A percentile compares a stretch with the other conserved stretches of the same genome.
Conservation (phyloP, 2,113 vertebrate species). For the Rhea pennata region DNA sequence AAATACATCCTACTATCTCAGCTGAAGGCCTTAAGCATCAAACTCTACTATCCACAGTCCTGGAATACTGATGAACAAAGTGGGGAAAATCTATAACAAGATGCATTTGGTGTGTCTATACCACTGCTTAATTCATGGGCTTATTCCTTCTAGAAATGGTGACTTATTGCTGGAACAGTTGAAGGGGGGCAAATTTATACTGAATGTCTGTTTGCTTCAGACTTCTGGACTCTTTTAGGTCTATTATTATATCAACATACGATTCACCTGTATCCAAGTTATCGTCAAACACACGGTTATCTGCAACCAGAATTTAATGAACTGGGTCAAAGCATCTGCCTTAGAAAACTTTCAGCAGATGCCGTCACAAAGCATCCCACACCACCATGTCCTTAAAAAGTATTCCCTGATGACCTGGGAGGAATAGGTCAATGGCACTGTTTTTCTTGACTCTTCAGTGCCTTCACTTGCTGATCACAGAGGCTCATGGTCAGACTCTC, state of each 20-base stretch:
- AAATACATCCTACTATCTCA: too few species aligned
- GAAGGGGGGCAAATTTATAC: neutral
- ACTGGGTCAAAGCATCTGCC: neutral
- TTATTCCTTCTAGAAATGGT: constrained; percentile 3
- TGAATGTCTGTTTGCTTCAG: neutral
- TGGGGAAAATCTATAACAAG: neutral
- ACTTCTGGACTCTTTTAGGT: neutral
- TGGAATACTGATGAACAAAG: too few species aligned
- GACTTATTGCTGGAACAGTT: neutral
- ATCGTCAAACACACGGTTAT: too few species aligned
- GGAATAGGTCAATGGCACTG: neutral
- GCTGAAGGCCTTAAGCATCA: too few species aligned
- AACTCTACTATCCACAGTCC: too few species aligned
- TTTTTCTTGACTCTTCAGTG: neutral
- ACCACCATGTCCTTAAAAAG: neutral
- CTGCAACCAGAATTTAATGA: neutral
- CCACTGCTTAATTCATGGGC: neutral
- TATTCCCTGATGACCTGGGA: neutral
- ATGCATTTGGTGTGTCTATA: neutral
- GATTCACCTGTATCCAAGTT: neutral
- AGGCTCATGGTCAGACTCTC: accelerated
- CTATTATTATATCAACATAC: neutral
- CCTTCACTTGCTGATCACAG: neutral
- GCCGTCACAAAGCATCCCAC: neutral
- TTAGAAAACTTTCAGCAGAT: neutral